phyloP scores from a whole-genome alignment of 2,888 invertebrate species.

The Dysmachus trigonus region DNA sequence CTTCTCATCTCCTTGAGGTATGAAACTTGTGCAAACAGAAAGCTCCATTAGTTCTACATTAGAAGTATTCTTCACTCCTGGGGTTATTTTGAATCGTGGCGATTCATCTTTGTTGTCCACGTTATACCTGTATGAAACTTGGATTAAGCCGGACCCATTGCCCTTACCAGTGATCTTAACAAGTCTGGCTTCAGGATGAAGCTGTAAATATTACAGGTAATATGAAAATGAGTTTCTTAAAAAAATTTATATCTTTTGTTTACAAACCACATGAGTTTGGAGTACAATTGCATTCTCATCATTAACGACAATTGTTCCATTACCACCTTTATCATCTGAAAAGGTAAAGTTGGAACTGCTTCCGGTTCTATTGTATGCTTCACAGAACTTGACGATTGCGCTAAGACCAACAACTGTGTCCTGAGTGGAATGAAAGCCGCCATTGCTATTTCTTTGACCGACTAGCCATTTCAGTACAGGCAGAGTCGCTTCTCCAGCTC shows the following conservation, averaged over 20 bases:
- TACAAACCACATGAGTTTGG: slow-evolving; percentile 76
- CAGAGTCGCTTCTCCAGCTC: slow-evolving; percentile 58
- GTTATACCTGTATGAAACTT: slow-evolving; percentile 82
- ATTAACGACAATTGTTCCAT: slow-evolving; percentile 67
- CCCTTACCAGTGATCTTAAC: slow-evolving; percentile 82
- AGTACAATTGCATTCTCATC: slow-evolving; percentile 82
- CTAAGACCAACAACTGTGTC: slow-evolving; percentile 80
- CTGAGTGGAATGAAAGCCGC: slow-evolving; percentile 81
- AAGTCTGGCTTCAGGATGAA: slow-evolving; percentile 66
- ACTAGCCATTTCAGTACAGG: slow-evolving; percentile 78
- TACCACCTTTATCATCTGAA: slow-evolving; percentile 50
- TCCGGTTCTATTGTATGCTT: slow-evolving; percentile 62
- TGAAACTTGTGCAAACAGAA: slow-evolving; percentile 83
- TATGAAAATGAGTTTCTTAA: not conserved
- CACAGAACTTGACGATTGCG: slow-evolving; percentile 74
- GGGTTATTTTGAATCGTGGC: slow-evolving; percentile 87
- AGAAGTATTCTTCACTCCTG: slow-evolving; percentile 83
- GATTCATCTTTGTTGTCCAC: slow-evolving; percentile 87
- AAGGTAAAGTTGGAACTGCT: slow-evolving; percentile 56
- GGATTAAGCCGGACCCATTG: slow-evolving; percentile 79
- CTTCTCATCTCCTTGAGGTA: slow-evolving; percentile 68
- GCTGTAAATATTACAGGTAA: slow-evolving; percentile 46
- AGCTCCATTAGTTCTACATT: slow-evolving; percentile 71
- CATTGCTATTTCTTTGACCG: slow-evolving; percentile 72
- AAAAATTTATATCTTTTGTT: not conserved